Conservation (phyloP, 2,797 vertebrate species). For the Clangula hyemalis region DNA sequence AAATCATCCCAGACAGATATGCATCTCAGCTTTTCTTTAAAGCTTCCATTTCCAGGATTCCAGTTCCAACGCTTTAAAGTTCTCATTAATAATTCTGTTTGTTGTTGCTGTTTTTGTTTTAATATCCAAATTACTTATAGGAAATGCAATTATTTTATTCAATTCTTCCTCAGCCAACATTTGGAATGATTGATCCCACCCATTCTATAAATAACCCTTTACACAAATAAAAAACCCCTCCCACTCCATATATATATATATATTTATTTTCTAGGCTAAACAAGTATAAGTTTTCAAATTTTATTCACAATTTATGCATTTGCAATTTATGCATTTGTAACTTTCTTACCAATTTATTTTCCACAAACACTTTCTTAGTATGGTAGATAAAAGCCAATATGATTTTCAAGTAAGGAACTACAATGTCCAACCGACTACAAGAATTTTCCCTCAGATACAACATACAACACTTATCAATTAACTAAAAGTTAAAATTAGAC, state of each 20-base stretch:
- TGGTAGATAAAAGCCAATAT: not conserved
- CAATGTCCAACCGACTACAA: not conserved
- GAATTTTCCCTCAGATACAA: not conserved
- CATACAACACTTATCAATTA: not conserved
- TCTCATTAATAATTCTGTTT: not conserved
- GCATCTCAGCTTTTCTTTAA: not conserved
- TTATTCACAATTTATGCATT: not conserved
- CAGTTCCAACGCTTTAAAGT: not conserved
- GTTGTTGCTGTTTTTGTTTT: not conserved
- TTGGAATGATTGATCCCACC: not conserved
- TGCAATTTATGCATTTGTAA: not conserved
- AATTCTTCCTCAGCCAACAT: not conserved
- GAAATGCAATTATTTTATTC: not conserved
- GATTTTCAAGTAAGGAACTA: not conserved
- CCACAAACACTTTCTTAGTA: not conserved
- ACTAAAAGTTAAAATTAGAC: not conserved
- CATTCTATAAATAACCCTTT: not conserved
- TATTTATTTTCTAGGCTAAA: not conserved
- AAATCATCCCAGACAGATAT: not conserved
- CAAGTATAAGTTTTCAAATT: not conserved
- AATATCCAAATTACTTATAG: not conserved
- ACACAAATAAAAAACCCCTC: not conserved
- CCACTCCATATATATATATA: not conserved
- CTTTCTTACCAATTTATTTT: not conserved
- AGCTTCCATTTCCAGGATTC: not conserved